Evolutionary conservation across 2,113 vertebrate species (phyloP).

Genomic region (Riparia riparia): DNA sequence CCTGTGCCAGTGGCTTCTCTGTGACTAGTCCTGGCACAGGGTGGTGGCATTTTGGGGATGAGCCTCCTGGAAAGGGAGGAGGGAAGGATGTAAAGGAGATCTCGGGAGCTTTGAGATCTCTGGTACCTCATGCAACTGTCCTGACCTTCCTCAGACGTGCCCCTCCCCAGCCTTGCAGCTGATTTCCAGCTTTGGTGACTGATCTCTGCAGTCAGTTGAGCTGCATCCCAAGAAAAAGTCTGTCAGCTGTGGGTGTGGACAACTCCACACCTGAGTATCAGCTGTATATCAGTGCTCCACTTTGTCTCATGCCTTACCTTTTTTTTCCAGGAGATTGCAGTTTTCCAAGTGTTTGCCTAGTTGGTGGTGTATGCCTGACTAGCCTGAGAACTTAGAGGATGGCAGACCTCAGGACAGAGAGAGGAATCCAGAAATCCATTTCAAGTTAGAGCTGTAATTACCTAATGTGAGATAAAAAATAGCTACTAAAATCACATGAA

Average conservation of each 20-base stretch:
- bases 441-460: conserved; percentile 49
- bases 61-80: background rate
- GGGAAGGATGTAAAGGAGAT: rapidly evolving
- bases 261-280: rapidly evolving
- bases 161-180: no score
- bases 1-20: background rate
- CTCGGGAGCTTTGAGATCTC: background rate
- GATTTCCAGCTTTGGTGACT: background rate
- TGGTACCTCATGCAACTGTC: background rate
- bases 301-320: background rate
- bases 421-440: background rate
- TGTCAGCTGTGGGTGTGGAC: background rate
- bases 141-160: background rate
- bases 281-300: rapidly evolving
- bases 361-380: background rate
- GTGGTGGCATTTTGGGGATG: background rate
- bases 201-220: background rate
- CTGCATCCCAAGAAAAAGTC: background rate
- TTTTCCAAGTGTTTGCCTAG: background rate
- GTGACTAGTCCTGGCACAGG: background rate
- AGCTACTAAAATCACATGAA: conserved; percentile 32
- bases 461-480: conserved; percentile 48
- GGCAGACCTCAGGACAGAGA: background rate
- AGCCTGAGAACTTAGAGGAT: background rate
- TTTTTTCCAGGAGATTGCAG: background rate